Evolutionary conservation across 2,888 invertebrate genomes (phyloP).

Genomic region (Sesia apiformis): DNA sequence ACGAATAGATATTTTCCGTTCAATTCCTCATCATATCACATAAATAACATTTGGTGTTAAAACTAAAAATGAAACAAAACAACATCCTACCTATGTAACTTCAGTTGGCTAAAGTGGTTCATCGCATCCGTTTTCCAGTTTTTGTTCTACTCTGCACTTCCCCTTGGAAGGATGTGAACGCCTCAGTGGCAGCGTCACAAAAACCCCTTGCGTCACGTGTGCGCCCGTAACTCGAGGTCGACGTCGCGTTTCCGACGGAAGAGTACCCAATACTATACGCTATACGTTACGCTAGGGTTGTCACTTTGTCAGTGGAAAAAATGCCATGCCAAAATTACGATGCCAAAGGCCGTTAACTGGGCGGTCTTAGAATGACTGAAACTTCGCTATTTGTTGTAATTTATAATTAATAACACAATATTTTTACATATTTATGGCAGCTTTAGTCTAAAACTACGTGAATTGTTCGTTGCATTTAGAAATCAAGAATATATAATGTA

Average conservation of each 20-base stretch:
- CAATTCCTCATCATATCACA: background rate
- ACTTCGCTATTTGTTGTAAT: too few species aligned
- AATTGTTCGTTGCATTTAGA: too few species aligned
- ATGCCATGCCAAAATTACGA: too few species aligned
- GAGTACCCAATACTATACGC: background rate
- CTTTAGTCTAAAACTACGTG: too few species aligned
- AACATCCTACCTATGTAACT: background rate
- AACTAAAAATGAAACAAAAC: background rate
- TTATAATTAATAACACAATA: too few species aligned
- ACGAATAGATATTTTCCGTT: too few species aligned
- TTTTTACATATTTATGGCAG: too few species aligned
- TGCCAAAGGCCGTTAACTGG: too few species aligned
- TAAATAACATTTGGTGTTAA: background rate
- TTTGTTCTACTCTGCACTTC: background rate
- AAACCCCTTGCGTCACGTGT: constrained; percentile 47
- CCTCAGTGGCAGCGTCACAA: constrained; percentile 24
- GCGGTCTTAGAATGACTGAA: too few species aligned
- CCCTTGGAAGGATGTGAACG: constrained; percentile 28
- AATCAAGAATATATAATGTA: too few species aligned
- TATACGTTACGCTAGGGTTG: background rate
- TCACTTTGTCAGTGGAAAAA: too few species aligned
- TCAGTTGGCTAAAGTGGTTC: background rate
- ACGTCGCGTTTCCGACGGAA: constrained; percentile 54
- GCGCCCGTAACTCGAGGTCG: constrained; percentile 40
- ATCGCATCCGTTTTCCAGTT: background rate